phyloP scores from a whole-genome alignment of 2,888 invertebrate genomes.

The Cetonia aurata region DNA sequence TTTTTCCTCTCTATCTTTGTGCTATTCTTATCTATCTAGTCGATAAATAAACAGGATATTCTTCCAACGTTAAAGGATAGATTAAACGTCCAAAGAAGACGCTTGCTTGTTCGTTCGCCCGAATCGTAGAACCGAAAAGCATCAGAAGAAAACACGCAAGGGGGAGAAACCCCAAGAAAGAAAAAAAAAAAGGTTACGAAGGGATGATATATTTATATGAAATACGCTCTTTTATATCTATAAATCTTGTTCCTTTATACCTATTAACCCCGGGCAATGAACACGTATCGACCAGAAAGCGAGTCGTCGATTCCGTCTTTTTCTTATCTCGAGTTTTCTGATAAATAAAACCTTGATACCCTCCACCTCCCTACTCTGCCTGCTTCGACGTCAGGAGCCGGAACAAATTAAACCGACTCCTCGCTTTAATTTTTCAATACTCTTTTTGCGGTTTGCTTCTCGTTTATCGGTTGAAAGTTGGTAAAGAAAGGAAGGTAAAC shows the following conservation, averaged over 20 bases:
- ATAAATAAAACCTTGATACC: constrained; percentile 17
- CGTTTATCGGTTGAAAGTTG: too few species aligned
- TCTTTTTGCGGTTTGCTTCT: too few species aligned
- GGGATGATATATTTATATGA: constrained; percentile 38
- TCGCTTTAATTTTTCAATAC: too few species aligned
- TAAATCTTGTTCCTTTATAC: constrained; percentile 39
- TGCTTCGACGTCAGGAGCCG: not conserved
- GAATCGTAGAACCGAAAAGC: too few species aligned
- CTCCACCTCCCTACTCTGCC: not conserved
- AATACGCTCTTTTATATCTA: constrained; percentile 34
- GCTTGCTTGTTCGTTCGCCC: too few species aligned
- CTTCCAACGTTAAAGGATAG: not conserved
- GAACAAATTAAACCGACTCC: constrained; percentile 9
- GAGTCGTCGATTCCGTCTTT: not conserved
- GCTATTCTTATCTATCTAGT: not conserved
- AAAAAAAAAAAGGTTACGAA: constrained; percentile 16
- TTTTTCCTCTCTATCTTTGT: too few species aligned
- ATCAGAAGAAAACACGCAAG: not conserved
- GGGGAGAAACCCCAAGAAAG: constrained; percentile 1
- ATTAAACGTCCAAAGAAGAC: too few species aligned
- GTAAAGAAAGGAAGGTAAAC: too few species aligned
- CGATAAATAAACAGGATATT: not conserved
- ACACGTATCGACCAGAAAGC: constrained; percentile 28
- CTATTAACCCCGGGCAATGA: constrained; percentile 36
- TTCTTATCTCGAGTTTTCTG: constrained; percentile 14